A percentile compares a stretch with the other conserved stretches of the same genome.
phyloP scores from a whole-genome alignment of 2,113 vertebrate species.

The Hippocampus mohnikei region DNA sequence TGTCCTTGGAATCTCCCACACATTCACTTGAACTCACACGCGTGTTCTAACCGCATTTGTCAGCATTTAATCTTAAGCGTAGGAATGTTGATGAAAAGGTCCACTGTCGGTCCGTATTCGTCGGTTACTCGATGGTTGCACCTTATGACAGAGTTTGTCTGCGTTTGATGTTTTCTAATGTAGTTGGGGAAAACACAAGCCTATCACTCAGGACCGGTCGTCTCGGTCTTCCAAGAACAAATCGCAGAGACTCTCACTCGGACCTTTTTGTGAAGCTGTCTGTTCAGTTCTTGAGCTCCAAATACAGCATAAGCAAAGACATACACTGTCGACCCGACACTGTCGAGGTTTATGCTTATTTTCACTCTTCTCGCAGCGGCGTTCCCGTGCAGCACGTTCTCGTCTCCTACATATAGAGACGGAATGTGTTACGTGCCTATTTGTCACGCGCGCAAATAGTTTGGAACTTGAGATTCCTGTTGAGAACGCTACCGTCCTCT shows the following conservation, averaged over 20 bases:
- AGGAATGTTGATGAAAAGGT: constrained; percentile 4
- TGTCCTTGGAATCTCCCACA: constrained; percentile 20
- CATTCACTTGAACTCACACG: background rate
- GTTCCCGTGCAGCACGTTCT: too few relatives aligned
- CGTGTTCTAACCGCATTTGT: background rate
- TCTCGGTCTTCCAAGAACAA: background rate
- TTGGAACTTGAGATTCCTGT: too few relatives aligned
- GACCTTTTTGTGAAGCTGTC: background rate
- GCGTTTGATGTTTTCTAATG: background rate
- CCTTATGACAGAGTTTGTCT: background rate
- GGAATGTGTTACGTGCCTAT: too few relatives aligned
- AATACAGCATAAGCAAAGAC: background rate
- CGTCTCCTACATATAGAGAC: too few relatives aligned
- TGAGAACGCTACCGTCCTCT: background rate
- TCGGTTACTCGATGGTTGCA: background rate
- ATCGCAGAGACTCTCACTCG: background rate
- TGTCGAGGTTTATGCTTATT: background rate
- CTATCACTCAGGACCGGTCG: background rate
- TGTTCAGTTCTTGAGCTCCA: background rate
- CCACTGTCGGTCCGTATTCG: background rate
- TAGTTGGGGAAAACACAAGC: background rate
- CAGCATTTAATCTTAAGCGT: background rate
- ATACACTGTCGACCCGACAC: too few relatives aligned
- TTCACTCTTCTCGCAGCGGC: too few relatives aligned
- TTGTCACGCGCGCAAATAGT: too few relatives aligned